Base-by-base conservation (phyloP, 2,888 invertebrate species). In the Harpagoxenus sublaevis region DNA sequence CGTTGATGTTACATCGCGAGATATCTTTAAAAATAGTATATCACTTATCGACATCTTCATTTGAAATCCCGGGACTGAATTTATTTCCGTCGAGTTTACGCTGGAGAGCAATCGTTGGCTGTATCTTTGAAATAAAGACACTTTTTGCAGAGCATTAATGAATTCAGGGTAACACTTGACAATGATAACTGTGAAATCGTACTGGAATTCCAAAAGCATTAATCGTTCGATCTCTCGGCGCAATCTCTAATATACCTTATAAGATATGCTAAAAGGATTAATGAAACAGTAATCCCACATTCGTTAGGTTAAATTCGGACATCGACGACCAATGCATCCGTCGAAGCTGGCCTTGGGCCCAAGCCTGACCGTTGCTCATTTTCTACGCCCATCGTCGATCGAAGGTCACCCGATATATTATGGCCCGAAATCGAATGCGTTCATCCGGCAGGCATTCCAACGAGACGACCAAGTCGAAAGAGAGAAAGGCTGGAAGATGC, bases 401-500 rank as follows among this genome's bases (percentile, higher is more conserved):
- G 91, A 92, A 93, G 89, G 92, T 87, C 92, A 88, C 79, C 86
- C 91, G 90, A 93, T 90, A 93, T 89, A 91, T 90, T 87, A 87
- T 89, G 89, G 88, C 84, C 90, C 89, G 88, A 92, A 91, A 92
- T 93, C 93, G 93, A 93, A 93, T 93, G 94, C 92, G 91, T 94
- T 94, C 94, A 93, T 94, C 92, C 92, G 90, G 73, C 87, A 91
- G 92, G 94, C 92, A 94, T 94, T 92, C 93, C 92, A 92, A 93
- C 89, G 92, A 92, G 91, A 79, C 86, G 83, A 91, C 90, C 87
- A 91, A 89, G 84, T 87, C 83, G 84, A 86, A 86, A 87, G 86
- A 86, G 83, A 88, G 87, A 91, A 89, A 88, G 75, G 79, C 73
- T 68, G 88, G 83, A 83, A 89, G 85, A 63, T 77, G 28, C 51